Percentiles rank a stretch among this genome's conserved stretches.
Conservation (phyloP, 2,797 vertebrate genomes). For the Protonibea diacanthus region DNA sequence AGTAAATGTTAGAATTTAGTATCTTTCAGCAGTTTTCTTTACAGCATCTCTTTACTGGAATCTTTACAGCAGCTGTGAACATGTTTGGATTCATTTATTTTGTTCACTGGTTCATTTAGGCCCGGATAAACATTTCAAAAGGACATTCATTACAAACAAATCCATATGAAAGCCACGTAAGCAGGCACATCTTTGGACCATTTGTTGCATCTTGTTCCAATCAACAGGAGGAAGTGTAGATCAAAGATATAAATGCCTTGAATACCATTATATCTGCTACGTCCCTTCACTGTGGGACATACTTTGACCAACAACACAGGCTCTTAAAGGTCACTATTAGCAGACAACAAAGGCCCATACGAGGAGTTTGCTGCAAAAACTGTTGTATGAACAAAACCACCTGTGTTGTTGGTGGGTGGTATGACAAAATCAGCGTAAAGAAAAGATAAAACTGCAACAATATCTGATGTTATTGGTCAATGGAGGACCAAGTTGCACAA, state of each 20-base stretch:
- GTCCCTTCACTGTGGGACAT: neutral
- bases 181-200: conserved; percentile 23
- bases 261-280: neutral
- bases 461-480: neutral
- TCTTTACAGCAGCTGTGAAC: conserved; percentile 1
- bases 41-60: neutral
- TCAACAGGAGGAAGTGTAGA: neutral
- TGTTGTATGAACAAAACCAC: conserved; percentile 59
- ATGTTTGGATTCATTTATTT: neutral
- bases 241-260: conserved; percentile 12
- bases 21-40: neutral
- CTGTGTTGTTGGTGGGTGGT: conserved; percentile 5
- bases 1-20: neutral
- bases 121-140: neutral
- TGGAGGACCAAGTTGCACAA: neutral
- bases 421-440: neutral
- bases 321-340: conserved; percentile 51
- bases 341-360: conserved; percentile 51
- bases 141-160: conserved; percentile 4
- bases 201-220: conserved; percentile 21
- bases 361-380: conserved; percentile 10
- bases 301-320: conserved; percentile 32
- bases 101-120: neutral
- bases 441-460: conserved; percentile 30
- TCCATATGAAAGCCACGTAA: conserved; percentile 1